A percentile compares a stretch with the other conserved stretches of the same genome.
These are phyloP conservation scores for Choreutis nemorana DNA, from an alignment of 2,888 invertebrate species.

Conservation along the genomic window DNA sequence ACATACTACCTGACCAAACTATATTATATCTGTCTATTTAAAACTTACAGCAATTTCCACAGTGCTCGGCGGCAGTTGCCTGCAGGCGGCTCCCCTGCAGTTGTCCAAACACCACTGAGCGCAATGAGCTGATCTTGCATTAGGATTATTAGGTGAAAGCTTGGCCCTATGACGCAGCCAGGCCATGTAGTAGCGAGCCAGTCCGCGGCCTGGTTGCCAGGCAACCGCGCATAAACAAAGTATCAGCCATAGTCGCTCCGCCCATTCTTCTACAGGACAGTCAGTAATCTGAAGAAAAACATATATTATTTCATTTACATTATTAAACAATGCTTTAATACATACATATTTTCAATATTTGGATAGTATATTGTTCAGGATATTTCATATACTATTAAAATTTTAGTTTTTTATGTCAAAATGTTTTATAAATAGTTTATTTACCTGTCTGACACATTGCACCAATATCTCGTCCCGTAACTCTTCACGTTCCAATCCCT, in stretches of 20 bases:
- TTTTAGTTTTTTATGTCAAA: not conserved
- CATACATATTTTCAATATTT: not conserved
- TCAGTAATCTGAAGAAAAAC: constrained; percentile 69
- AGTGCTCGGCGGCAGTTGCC: constrained; percentile 88
- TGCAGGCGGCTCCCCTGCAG: constrained; percentile 85
- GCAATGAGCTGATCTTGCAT: constrained; percentile 71
- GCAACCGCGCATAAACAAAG: constrained; percentile 90
- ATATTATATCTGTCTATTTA: no score
- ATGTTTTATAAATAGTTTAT: constrained; percentile 3
- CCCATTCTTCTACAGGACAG: constrained; percentile 85
- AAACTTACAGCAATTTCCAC: constrained; percentile 88
- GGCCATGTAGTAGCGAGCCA: constrained; percentile 78
- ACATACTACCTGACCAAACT: no score
- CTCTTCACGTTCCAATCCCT: constrained; percentile 91
- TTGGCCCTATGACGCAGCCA: constrained; percentile 46
- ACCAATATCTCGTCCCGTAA: constrained; percentile 91
- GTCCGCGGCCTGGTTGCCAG: constrained; percentile 87
- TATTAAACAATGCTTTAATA: not conserved
- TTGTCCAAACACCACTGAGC: constrained; percentile 95
- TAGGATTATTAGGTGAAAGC: constrained; percentile 17
- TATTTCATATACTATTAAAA: not conserved
- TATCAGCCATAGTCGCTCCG: constrained; percentile 87
- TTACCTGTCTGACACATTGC: constrained; percentile 83
- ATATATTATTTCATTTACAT: not conserved
- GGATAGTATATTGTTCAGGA: not conserved